Evolutionary conservation across 1,140 invertebrate species (phyloP).

Genomic region (Drosophila ananassae): DNA sequence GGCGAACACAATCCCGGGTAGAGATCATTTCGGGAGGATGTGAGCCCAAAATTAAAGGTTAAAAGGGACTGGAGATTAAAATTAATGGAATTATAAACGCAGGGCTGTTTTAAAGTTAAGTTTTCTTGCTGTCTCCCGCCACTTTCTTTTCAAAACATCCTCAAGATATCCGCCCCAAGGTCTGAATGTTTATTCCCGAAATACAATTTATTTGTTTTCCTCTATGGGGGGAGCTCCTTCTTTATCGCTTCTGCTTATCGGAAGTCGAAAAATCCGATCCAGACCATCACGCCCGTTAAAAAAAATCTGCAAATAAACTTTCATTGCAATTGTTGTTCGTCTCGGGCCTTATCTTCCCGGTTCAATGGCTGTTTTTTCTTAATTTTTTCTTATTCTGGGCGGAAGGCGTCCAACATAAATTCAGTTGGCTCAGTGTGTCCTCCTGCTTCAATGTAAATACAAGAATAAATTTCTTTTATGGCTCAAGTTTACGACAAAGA

Average conservation of each 20-base stretch:
- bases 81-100: conserved; percentile 24
- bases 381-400: conserved; percentile 28
- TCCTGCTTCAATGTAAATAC: conserved; percentile 42
- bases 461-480: conserved; percentile 65
- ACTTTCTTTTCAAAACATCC: neutral
- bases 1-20: conserved; percentile 31
- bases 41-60: conserved; percentile 17
- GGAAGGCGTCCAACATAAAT: conserved; percentile 35
- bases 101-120: neutral
- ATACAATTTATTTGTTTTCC: conserved; percentile 6
- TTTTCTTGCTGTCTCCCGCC: conserved; percentile 7
- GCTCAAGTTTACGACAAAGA: conserved; percentile 73
- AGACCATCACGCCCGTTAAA: neutral
- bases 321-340: conserved; percentile 24
- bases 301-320: conserved; percentile 44
- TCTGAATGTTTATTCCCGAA: conserved; percentile 3
- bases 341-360: conserved; percentile 47
- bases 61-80: neutral
- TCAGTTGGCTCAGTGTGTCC: conserved; percentile 34
- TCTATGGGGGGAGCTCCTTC: neutral
- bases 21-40: conserved; percentile 32
- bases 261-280: conserved; percentile 22
- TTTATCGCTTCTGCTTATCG: conserved; percentile 26
- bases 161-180: neutral
- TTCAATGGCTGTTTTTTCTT: conserved; percentile 50